Percentiles rank a stretch among this genome's conserved stretches.
These are phyloP conservation scores for Erethizon dorsatum DNA, from an alignment of 2,797 vertebrate genomes.

Conservation along the genomic window DNA sequence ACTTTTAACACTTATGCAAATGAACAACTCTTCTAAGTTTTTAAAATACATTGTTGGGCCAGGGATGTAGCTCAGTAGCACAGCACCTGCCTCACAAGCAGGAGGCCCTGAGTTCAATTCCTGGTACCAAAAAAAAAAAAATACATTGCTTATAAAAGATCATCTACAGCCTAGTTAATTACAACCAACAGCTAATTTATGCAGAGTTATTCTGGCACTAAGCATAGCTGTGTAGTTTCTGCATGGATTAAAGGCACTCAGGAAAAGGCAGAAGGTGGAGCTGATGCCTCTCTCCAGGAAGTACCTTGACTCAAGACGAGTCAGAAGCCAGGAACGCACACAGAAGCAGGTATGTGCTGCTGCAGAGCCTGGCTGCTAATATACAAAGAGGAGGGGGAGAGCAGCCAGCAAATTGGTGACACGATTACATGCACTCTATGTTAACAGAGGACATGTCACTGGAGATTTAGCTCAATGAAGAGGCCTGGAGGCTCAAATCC, in stretches of 20 bases:
- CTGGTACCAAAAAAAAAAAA: too few relatives aligned
- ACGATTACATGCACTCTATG: not conserved
- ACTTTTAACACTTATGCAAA: slow-evolving; percentile 60
- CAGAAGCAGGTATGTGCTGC: not conserved
- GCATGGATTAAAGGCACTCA: not conserved
- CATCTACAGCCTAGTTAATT: not conserved
- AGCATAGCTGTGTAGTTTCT: not conserved
- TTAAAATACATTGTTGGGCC: not conserved
- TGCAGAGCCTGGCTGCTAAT: not conserved
- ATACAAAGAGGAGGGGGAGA: not conserved
- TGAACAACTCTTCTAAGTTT: not conserved
- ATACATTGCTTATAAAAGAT: slow-evolving; percentile 2
- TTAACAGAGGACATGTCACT: not conserved
- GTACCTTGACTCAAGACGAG: not conserved
- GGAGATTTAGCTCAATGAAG: too few relatives aligned
- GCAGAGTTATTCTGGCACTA: not conserved
- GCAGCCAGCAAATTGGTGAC: not conserved
- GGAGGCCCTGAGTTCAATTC: too few relatives aligned
- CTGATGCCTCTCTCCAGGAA: not conserved
- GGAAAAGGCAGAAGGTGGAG: not conserved
- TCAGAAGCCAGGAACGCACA: not conserved
- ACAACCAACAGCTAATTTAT: not conserved
- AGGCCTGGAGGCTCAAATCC: too few relatives aligned
- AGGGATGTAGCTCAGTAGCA: too few relatives aligned
- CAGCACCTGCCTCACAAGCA: not conserved